Evolutionary conservation across 35 echinoderm and acorn worm genomes (phyloP), one percentile per base, ranked within the genome.

Genomic region (Stichopus chloronotus): DNA sequence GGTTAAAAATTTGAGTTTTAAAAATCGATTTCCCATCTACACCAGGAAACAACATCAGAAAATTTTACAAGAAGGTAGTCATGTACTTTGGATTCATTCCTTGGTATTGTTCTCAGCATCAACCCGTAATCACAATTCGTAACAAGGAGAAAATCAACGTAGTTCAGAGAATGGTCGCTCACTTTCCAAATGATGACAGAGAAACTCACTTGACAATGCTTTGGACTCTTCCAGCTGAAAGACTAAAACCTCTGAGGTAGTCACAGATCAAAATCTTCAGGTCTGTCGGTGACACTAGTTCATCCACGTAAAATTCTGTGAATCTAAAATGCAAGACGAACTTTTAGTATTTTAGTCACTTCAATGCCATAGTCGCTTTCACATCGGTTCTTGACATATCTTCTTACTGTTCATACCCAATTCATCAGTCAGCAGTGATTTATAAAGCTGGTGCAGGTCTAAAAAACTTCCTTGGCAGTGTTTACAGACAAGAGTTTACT

Each of bases 161-260:
- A 14, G 11, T 65, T 5, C 19, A 17, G 0, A 65, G 19, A 0
- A 65, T 9, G 61, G 13, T 11, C 11, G 0, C 19, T 65, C 11
- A 65, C 11, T 19, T 65, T 1, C 30, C 30, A 43, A 65, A 65
- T 65, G 11, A 74, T 19, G 17, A 74, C 19, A 74, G 69, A 74
- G n/a, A 86, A 8, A 94, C 97, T 96, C 93, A 98, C 97, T 93
- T 96, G 14, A 98, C 97, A 56, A 98, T 96, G 78, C 92, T 95
- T 55, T 96, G 91, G 58, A 98, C 91, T 88, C 96, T 93, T 23
- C 78, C 90, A 9, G 94, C 87, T 55, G 93, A 61, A 10, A 96
- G 83, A 17, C 54, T 59, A 4, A 96, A 88, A 17, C 93, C 93
- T 57, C 82, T 85, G 20, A 98, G 78, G 77, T 96, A 98, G 60